Conservation (phyloP, 2,797 vertebrate genomes). For the Lacerta viridis region DNA sequence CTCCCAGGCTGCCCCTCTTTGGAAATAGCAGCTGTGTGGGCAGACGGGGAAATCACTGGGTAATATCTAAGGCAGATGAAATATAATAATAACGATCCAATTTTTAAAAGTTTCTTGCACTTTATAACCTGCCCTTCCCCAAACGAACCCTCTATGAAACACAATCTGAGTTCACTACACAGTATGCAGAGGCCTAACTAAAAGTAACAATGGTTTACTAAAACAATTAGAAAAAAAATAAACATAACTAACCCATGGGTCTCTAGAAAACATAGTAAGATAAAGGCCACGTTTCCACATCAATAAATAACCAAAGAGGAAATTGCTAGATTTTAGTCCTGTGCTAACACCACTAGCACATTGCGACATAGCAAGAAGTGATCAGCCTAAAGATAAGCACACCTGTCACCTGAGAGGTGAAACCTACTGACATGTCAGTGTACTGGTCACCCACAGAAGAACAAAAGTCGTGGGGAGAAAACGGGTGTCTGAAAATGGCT, state of each 20-base stretch:
- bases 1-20: not conserved
- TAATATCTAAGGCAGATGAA: not conserved
- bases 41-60: not conserved
- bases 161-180: not conserved
- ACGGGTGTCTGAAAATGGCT: not conserved
- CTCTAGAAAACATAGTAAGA: not conserved
- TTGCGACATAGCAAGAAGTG: no score
- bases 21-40: not conserved
- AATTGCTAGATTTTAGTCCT: not conserved
- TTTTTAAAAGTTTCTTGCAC: constrained; percentile 13
- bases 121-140: not conserved
- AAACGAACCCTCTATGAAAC: constrained; percentile 9
- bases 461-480: not conserved
- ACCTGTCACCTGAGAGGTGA: not conserved
- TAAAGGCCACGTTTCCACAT: not conserved
- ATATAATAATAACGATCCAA: not conserved
- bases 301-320: not conserved
- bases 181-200: not conserved
- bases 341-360: not conserved
- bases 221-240: not conserved
- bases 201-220: not conserved
- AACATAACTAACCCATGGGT: not conserved
- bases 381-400: not conserved
- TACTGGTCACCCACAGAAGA: not conserved
- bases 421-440: not conserved